Conservation (phyloP, 64 coral and sea anemone species). For the Platygyra sinensis region DNA sequence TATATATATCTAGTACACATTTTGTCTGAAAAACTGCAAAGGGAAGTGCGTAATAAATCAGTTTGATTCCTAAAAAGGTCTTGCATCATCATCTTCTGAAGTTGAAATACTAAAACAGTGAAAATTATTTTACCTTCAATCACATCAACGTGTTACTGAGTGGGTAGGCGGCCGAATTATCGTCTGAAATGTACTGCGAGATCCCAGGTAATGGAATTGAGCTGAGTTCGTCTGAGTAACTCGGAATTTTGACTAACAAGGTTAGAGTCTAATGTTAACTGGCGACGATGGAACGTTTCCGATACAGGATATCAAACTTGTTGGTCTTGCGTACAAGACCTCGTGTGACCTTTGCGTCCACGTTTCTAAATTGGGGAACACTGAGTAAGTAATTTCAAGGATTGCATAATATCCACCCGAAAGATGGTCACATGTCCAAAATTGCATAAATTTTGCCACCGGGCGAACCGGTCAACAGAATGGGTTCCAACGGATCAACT, state of each 20-base stretch:
- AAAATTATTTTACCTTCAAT: not conserved
- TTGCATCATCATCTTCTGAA: not conserved
- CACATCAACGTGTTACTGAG: not conserved
- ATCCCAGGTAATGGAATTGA: not conserved
- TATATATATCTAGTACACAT: not conserved
- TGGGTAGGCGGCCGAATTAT: too few species aligned
- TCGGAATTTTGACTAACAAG: not conserved
- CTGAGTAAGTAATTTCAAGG: not conserved
- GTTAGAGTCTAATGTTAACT: not conserved
- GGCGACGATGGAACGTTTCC: not conserved
- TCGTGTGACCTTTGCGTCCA: constrained; percentile 30
- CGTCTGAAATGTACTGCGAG: not conserved
- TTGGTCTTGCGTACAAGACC: not conserved
- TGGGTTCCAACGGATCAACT: too few species aligned
- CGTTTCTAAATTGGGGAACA: constrained; percentile 21
- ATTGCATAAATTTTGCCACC: constrained; percentile 39
- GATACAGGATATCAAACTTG: not conserved
- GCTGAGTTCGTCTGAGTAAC: not conserved
- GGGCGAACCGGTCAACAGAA: constrained; percentile 1
- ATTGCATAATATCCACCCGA: constrained; percentile 46
- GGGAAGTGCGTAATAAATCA: not conserved
- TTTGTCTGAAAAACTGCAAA: not conserved
- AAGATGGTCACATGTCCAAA: constrained; percentile 41
- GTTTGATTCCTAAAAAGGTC: not conserved
- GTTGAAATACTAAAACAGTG: not conserved